phyloP scores from a whole-genome alignment of 2,888 invertebrate species.

The Ashinkailepas kermadecensis region DNA sequence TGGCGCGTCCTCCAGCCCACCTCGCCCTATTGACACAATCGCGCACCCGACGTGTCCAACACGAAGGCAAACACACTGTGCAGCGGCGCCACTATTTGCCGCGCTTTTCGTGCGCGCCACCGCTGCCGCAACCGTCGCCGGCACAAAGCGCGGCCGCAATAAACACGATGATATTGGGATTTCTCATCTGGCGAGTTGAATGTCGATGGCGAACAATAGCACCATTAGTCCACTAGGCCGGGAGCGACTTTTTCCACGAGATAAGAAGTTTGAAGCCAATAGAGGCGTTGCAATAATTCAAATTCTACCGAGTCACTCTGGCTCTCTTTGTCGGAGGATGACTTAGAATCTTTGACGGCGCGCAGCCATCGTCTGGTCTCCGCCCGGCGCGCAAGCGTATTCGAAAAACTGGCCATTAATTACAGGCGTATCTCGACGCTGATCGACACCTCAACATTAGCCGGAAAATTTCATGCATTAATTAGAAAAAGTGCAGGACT shows the following conservation, averaged over 20 bases:
- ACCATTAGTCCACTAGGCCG: slow-evolving; percentile 14
- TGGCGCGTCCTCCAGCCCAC: neutral
- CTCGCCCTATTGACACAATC: neutral
- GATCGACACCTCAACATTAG: slow-evolving; percentile 17
- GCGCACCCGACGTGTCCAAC: neutral
- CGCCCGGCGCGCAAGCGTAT: neutral
- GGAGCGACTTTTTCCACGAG: slow-evolving; percentile 17
- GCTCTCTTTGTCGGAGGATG: slow-evolving; percentile 16
- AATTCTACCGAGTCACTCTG: slow-evolving; percentile 19
- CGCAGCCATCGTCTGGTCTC: neutral
- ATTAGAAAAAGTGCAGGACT: slow-evolving; percentile 19
- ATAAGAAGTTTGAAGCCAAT: slow-evolving; percentile 21
- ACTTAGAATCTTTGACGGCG: neutral
- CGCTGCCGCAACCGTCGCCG: neutral
- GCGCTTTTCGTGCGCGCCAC: neutral
- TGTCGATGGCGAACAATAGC: neutral
- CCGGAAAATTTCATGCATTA: slow-evolving; percentile 16
- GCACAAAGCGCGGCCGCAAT: slow-evolving; percentile 8
- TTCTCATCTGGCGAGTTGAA: neutral
- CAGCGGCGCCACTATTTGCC: slow-evolving; percentile 1
- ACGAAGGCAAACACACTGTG: neutral
- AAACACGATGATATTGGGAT: slow-evolving; percentile 17
- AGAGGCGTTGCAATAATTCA: slow-evolving; percentile 23
- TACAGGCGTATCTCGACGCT: slow-evolving; percentile 14
- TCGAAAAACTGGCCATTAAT: slow-evolving; percentile 17